Conservation (phyloP, 2,113 vertebrate genomes). For the Saguinus midas region DNA sequence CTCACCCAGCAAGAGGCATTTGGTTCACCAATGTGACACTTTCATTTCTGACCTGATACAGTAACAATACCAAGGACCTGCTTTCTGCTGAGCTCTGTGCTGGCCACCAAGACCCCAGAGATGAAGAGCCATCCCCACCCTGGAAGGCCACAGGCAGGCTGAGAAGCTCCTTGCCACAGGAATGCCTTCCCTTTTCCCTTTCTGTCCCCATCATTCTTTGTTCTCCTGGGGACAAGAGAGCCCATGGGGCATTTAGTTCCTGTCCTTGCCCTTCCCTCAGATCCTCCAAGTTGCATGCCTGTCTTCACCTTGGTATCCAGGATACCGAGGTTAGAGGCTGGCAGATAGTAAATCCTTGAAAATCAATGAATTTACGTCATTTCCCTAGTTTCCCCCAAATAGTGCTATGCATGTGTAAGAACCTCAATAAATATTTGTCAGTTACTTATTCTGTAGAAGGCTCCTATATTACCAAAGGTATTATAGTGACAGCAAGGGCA, state of each 20-base stretch:
- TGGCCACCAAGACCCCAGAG: neutral
- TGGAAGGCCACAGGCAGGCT: neutral
- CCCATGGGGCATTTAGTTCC: too few relatives aligned
- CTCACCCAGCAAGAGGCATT: neutral
- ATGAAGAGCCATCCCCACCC: neutral
- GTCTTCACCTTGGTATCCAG: neutral
- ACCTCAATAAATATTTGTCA: neutral
- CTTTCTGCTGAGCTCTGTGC: neutral
- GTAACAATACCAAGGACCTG: neutral
- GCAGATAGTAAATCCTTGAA: neutral
- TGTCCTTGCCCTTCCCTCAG: neutral
- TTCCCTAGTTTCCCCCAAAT: neutral
- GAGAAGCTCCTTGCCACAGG: too few relatives aligned
- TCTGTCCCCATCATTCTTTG: neutral
- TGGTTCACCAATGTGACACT: neutral
- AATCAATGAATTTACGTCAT: rapidly evolving
- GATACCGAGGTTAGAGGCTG: rapidly evolving
- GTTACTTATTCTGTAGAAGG: neutral
- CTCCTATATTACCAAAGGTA: neutral
- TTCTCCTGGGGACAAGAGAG: neutral
- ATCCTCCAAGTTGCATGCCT: rapidly evolving
- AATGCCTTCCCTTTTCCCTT: neutral
- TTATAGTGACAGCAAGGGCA: neutral
- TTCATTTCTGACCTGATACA: neutral
- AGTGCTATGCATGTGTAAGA: neutral